Base-by-base conservation (phyloP, 2,113 vertebrate genomes). In the Ctenomys sociabilis region DNA sequence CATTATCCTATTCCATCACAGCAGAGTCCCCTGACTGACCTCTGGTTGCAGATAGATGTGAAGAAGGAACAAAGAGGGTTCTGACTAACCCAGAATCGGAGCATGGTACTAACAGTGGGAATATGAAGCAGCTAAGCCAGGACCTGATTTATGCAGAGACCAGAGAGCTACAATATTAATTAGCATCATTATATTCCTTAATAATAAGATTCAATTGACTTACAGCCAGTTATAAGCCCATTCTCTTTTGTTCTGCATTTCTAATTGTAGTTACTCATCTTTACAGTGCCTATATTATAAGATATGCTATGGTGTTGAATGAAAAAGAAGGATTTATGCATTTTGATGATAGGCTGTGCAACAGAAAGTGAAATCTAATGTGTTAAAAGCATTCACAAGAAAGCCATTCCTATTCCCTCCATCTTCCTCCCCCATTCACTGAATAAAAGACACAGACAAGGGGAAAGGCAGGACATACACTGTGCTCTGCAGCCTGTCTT, bases 261-360 rank as follows among this genome's bases (percentile, higher is more conserved):
- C 88, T 98, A 98, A 98, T 97, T 96, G 52, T 81, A 96, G 97
- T 98, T 97, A 96, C 85, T 98, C 98, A 98, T 97, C 97, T 98
- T 98, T 98, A 97, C 70, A 95, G 45, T 96, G 97, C 96, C 95
- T 95, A 93, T 98, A 97, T 92, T 97, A 85, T 78, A 95, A 89
- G 32, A 96, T 95, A 88, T 93, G 96, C 94, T 91, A 10, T 75
- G 88, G 78, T 92, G 95, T 11, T 95, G 87, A 94, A 94, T 72
- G 54, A 96, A 90, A 88, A 96, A 64, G 88, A 96, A 86, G 92
- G 35, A 96, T 97, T 97, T 97, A 24, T 96, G 91, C 75, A 72
- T 94, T 82, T 94, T 90, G 78, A 77, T 91, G 30, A 88, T 83
- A 80, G 24, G 32, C 49, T 30, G 24, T 4, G 61, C 59, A 52